Evolutionary conservation across 37 sponge, comb jelly and placozoan genomes (phyloP).

Genomic region (Axinella damicornis): DNA sequence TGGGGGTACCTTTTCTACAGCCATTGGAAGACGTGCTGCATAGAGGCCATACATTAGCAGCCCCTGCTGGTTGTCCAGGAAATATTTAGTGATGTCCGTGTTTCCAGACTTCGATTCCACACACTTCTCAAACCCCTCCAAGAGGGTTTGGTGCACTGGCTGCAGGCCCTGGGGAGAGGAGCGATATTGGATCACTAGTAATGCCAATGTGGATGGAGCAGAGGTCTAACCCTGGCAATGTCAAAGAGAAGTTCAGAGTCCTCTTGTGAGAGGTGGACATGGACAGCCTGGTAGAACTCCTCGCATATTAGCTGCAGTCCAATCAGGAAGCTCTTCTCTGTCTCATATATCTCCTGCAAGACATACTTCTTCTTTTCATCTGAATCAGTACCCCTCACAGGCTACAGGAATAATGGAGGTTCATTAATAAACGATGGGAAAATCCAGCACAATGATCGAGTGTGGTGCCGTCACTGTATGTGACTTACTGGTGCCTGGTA

Average conservation of each 20-base stretch:
- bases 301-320: slow-evolving; percentile 64
- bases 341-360: slow-evolving; percentile 75
- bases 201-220: too few relatives aligned
- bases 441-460: too few relatives aligned
- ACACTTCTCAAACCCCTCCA: slow-evolving; percentile 59
- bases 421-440: too few relatives aligned
- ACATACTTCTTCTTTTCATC: slow-evolving; percentile 63
- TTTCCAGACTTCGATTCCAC: slow-evolving; percentile 13
- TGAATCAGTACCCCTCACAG: slow-evolving; percentile 21
- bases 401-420: background rate
- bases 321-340: slow-evolving; percentile 75
- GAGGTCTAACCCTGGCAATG: slow-evolving; percentile 27
- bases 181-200: background rate
- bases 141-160: slow-evolving; percentile 31
- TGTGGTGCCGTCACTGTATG: too few relatives aligned
- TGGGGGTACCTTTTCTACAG: slow-evolving; percentile 67
- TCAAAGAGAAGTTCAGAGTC: slow-evolving; percentile 53
- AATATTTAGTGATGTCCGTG: slow-evolving; percentile 42
- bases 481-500: slow-evolving; percentile 38
- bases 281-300: slow-evolving; percentile 49
- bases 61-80: slow-evolving; percentile 49
- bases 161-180: slow-evolving; percentile 24
- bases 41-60: slow-evolving; percentile 70
- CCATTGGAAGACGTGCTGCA: slow-evolving; percentile 52
- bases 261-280: slow-evolving; percentile 36